Conservation (phyloP, 1,140 invertebrate genomes). For the Venturia canescens region DNA sequence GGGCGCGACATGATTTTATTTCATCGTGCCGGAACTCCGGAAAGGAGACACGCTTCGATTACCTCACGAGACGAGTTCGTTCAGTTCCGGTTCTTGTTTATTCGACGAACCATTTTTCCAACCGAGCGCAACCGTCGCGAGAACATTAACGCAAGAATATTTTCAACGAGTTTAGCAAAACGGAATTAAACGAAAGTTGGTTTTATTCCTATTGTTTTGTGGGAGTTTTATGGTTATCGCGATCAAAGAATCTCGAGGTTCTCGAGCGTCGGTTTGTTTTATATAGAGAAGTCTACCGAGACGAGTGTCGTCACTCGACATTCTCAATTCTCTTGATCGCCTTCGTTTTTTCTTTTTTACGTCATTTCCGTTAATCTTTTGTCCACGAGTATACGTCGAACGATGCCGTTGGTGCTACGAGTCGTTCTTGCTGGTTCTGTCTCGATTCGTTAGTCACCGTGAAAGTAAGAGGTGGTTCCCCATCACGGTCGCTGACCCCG, state of each 20-base stretch:
- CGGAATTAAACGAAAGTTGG: too few relatives aligned
- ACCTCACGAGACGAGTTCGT: background rate
- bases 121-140: background rate
- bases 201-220: too few relatives aligned
- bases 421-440: constrained; percentile 36
- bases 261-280: too few relatives aligned
- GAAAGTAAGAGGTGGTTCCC: constrained; percentile 63
- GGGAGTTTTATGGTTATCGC: too few relatives aligned
- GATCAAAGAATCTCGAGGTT: too few relatives aligned
- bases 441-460: constrained; percentile 55
- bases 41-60: constrained; percentile 32
- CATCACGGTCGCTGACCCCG: constrained; percentile 62
- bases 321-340: background rate
- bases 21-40: constrained; percentile 26
- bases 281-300: too few relatives aligned
- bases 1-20: background rate
- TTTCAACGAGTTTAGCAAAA: background rate
- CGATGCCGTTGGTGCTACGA: background rate
- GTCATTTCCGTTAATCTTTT: constrained; percentile 26
- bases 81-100: constrained; percentile 14
- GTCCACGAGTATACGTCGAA: constrained; percentile 24
- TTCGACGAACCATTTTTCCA: background rate
- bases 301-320: background rate
- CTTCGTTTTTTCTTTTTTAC: constrained; percentile 15
- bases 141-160: background rate